Evolutionary conservation across 1,140 invertebrate genomes (phyloP).

Genomic region (Procambarus virginalis): DNA sequence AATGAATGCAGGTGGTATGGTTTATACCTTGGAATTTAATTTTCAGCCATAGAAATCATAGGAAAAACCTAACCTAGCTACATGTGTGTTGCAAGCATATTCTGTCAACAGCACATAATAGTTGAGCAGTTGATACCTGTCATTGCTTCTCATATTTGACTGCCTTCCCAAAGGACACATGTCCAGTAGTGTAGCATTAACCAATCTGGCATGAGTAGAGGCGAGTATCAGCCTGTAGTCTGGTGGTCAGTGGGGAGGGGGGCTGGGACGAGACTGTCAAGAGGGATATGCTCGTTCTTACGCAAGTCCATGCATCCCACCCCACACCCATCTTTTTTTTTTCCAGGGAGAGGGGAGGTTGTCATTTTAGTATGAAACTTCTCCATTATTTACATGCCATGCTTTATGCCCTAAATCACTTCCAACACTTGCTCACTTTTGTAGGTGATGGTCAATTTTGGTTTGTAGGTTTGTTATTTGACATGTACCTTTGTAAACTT

Average conservation of each 20-base stretch:
- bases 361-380: too few relatives aligned
- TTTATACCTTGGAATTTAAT: too few relatives aligned
- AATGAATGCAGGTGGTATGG: too few relatives aligned
- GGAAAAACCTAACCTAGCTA: too few relatives aligned
- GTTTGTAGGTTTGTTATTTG: too few relatives aligned
- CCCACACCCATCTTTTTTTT: background rate
- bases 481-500: too few relatives aligned
- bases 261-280: constrained; percentile 8
- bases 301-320: background rate
- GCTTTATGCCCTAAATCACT: background rate
- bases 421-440: background rate
- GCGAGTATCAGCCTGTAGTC: background rate
- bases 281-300: constrained; percentile 49
- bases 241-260: background rate
- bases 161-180: background rate
- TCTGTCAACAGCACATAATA: background rate
- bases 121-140: background rate
- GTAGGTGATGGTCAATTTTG: too few relatives aligned
- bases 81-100: too few relatives aligned
- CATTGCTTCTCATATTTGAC: background rate
- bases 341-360: background rate
- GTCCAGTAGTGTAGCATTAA: constrained; percentile 14
- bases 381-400: too few relatives aligned
- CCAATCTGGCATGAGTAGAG: constrained; percentile 27
- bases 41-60: too few relatives aligned